Conservation (phyloP, 2,888 invertebrate genomes). For the Camponotus fellah region DNA sequence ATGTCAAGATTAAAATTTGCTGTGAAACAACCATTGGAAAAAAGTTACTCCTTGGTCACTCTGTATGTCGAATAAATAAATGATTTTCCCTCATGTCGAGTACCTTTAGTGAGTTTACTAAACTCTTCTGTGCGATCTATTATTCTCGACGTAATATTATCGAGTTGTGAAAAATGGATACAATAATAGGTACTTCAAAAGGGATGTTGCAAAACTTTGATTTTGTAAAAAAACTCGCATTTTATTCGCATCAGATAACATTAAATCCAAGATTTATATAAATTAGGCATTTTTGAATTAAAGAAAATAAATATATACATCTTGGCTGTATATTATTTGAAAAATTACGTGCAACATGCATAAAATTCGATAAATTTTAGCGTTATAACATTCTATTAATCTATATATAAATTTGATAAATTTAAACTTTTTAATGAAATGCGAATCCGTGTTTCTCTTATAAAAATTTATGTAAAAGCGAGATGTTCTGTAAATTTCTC, state of each 20-base stretch:
- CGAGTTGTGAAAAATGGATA: constrained; percentile 14
- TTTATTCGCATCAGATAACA: background rate
- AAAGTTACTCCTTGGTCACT: background rate
- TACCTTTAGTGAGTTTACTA: constrained; percentile 49
- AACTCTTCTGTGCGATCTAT: constrained; percentile 33
- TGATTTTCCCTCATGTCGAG: constrained; percentile 30
- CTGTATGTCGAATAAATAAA: constrained; percentile 60
- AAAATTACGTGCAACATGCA: constrained; percentile 13
- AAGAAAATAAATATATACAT: background rate
- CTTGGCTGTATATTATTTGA: background rate
- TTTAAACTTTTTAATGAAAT: constrained; percentile 20
- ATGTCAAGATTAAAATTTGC: background rate
- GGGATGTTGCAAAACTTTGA: background rate
- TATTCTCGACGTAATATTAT: constrained; percentile 24
- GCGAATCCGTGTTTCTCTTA: constrained; percentile 13
- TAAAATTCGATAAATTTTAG: background rate
- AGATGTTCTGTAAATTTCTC: constrained; percentile 6
- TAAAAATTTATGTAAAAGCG: constrained; percentile 18
- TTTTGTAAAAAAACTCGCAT: background rate
- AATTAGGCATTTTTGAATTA: background rate
- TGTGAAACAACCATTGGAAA: background rate
- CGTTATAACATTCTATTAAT: constrained; percentile 9
- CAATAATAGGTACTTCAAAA: background rate
- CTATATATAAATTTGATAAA: constrained; percentile 23
- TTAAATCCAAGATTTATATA: constrained; percentile 11